phyloP scores from a whole-genome alignment of 2,888 invertebrate species.

The Zelleria hepariella region DNA sequence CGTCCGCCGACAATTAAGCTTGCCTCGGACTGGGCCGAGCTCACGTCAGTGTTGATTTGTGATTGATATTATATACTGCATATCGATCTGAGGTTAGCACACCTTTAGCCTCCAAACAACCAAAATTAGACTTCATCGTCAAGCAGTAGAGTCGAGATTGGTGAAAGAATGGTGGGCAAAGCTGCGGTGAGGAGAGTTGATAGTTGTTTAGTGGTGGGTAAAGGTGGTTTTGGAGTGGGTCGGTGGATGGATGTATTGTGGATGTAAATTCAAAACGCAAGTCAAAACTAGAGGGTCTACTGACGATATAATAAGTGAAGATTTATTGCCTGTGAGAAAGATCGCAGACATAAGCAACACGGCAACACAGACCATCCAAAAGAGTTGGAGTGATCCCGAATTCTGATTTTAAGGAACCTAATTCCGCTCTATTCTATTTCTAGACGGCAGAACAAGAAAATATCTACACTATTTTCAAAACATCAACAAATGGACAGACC shows the following conservation, averaged over 20 bases:
- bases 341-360: not conserved
- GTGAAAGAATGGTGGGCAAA: not conserved
- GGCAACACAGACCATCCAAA: no score
- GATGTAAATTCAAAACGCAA: not conserved
- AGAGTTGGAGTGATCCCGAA: no score
- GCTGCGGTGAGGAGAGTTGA: not conserved
- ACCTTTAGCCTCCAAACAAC: not conserved
- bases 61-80: slow-evolving; percentile 54
- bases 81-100: slow-evolving; percentile 12
- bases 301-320: not conserved
- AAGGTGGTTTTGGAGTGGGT: not conserved
- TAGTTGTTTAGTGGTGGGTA: not conserved
- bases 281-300: not conserved
- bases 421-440: no score
- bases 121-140: not conserved
- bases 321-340: not conserved
- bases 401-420: no score
- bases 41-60: slow-evolving; percentile 58
- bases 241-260: not conserved
- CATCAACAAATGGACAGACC: no score
- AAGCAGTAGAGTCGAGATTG: not conserved
- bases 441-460: no score
- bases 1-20: slow-evolving; percentile 49
- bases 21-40: slow-evolving; percentile 49
- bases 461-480: no score